Base-by-base conservation (phyloP, 2,888 invertebrate genomes). In the Drosophila mercatorum region DNA sequence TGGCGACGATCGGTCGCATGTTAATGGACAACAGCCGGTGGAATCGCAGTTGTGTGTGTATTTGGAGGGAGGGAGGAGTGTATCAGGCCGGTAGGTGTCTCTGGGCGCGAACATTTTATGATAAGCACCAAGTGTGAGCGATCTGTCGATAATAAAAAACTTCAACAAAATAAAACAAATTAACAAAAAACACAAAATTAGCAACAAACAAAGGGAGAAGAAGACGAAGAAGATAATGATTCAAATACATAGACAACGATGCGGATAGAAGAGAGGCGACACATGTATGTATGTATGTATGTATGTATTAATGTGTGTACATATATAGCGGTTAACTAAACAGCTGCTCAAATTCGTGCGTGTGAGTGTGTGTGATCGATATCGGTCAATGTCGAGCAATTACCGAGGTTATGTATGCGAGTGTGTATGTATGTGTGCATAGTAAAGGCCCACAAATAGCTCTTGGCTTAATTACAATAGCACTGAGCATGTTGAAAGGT, bases 101-200 rank as follows among this genome's bases (percentile, higher is more conserved):
- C 49, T 57, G 40, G 51, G 44, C 56, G 46, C 71, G 60, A 56
- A 61, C 75, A 56, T 59, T 51, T 71, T 74, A 55, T 83, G 83
- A 83, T 83, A 81, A 83, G 77, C 62, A 22, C 26, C 38, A 38
- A 51, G 55, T 63, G 77, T 57, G 77, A 68, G 61, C 65, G 68
- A 87, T 74, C 67, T 77, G 64, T 52, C 69, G 84, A 84, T 87
- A 83, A 87, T 83, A 81, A 75, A 73, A 72, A 84, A 68, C 68
- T 75, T 75, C 44, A 46, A 44, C 72, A 83, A 87, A 81, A 71
- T 17, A 83, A 86, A 79, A 68, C 60, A 61, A 68, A 83, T 64
- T 63, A 77, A 65, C 61, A 72, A 78, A 72, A 78, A 72, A 78
- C 72, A 67, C 22, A 72, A 79, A 84, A 83, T 83, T 87, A 87